Evolutionary conservation across 2,888 invertebrate species (phyloP).

Genomic region (Cotesia congregata): DNA sequence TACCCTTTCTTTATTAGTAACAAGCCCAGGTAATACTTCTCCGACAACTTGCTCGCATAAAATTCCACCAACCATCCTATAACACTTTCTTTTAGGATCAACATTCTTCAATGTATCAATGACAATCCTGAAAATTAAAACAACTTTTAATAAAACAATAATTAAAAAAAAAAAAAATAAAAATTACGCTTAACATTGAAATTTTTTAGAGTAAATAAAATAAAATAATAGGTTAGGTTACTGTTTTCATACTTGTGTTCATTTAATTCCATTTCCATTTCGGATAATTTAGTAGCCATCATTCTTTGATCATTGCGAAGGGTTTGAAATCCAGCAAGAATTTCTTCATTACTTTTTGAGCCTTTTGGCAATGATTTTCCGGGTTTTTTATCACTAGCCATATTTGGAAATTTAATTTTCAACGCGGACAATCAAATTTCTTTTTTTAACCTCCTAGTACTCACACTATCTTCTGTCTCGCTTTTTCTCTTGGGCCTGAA

Average conservation of each 20-base stretch:
- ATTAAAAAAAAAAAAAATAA: not conserved
- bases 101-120: slow-evolving; percentile 92
- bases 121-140: slow-evolving; percentile 80
- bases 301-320: slow-evolving; percentile 90
- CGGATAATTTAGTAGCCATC: slow-evolving; percentile 89
- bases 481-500: not conserved
- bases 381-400: slow-evolving; percentile 66
- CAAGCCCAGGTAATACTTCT: slow-evolving; percentile 89
- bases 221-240: slow-evolving; percentile 54
- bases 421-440: not conserved
- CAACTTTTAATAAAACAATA: not conserved
- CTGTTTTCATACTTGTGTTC: slow-evolving; percentile 86
- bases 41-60: slow-evolving; percentile 93
- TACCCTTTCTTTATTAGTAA: slow-evolving; percentile 83
- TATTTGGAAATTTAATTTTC: slow-evolving; percentile 56
- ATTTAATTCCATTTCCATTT: slow-evolving; percentile 93
- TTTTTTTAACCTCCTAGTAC: not conserved
- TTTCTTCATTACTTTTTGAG: slow-evolving; percentile 76
- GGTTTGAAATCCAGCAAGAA: slow-evolving; percentile 88
- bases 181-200: not conserved
- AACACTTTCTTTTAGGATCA: slow-evolving; percentile 89
- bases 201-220: not conserved
- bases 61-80: slow-evolving; percentile 93
- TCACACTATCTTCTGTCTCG: not conserved
- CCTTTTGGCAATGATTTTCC: slow-evolving; percentile 57